phyloP scores from a whole-genome alignment of 2,113 vertebrate species.

The Pionites leucogaster region DNA sequence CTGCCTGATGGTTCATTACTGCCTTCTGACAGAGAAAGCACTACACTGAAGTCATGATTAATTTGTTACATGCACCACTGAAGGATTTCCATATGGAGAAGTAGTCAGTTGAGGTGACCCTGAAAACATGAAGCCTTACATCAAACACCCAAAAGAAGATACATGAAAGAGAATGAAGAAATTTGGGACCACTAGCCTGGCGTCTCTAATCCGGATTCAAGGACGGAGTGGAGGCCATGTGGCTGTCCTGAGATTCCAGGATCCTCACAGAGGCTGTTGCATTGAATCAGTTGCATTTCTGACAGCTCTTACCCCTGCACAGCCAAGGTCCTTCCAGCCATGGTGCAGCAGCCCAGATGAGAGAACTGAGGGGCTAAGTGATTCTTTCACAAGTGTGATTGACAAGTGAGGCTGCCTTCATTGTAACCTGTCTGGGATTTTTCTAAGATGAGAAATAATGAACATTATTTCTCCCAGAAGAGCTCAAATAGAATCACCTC shows the following conservation, averaged over 20 bases:
- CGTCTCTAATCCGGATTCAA: neutral
- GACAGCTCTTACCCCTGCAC: neutral
- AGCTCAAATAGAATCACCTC: neutral
- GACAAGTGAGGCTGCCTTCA: neutral
- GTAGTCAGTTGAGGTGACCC: neutral
- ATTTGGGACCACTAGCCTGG: neutral
- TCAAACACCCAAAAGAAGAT: neutral
- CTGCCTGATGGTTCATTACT: neutral
- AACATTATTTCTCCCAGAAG: neutral
- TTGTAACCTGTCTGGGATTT: neutral
- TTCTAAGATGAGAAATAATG: neutral
- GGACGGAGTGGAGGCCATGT: neutral
- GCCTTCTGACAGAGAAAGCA: neutral
- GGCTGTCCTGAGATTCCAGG: neutral
- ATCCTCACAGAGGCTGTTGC: neutral
- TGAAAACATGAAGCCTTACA: neutral
- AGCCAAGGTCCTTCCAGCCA: neutral
- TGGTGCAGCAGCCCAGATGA: accelerated
- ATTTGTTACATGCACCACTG: neutral
- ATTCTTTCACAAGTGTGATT: neutral
- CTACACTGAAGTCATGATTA: neutral
- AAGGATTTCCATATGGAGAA: neutral
- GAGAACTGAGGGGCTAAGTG: neutral
- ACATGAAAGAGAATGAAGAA: neutral
- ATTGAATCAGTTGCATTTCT: accelerated